Conservation (phyloP, 2,888 invertebrate genomes). For the Trypoxylon attenuatum region DNA sequence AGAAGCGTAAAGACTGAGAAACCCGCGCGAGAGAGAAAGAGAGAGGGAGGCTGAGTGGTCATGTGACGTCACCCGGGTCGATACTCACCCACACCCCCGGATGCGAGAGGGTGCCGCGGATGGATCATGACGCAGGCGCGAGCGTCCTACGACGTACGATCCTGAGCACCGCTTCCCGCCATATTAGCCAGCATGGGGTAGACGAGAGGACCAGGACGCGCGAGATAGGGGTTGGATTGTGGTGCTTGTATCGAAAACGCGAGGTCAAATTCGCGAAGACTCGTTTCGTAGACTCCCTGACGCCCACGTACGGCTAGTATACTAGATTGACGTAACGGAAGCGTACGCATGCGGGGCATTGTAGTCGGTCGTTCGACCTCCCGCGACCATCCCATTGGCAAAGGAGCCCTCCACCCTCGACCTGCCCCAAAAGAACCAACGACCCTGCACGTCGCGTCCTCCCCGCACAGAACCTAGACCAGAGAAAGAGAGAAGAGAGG, state of each 20-base stretch:
- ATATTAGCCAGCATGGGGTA: conserved; percentile 71
- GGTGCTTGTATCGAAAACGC: conserved; percentile 76
- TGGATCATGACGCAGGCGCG: conserved; percentile 43
- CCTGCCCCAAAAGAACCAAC: no score
- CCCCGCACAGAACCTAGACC: no score
- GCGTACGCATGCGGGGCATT: no score
- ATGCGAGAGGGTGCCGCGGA: conserved; percentile 23
- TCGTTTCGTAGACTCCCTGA: no score
- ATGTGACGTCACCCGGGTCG: conserved; percentile 71
- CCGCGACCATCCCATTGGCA: no score
- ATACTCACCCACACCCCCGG: conserved; percentile 66
- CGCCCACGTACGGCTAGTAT: no score
- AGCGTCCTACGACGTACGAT: conserved; percentile 39
- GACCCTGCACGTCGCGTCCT: no score
- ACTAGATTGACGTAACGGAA: no score
- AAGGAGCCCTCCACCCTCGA: no score
- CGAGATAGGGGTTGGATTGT: conserved; percentile 83
- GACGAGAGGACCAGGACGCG: conserved; percentile 76
- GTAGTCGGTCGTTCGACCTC: no score
- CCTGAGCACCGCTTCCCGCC: conserved; percentile 66
- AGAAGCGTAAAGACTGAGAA: conserved; percentile 7
- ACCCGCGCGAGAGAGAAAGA: background rate
- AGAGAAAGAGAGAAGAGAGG: no score
- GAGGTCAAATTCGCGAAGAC: no score
- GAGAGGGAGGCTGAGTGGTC: conserved; percentile 24